A percentile compares a stretch with the other conserved stretches of the same genome.
phyloP scores from a whole-genome alignment of 2,888 invertebrate genomes.

The Eupithecia dodoneata region DNA sequence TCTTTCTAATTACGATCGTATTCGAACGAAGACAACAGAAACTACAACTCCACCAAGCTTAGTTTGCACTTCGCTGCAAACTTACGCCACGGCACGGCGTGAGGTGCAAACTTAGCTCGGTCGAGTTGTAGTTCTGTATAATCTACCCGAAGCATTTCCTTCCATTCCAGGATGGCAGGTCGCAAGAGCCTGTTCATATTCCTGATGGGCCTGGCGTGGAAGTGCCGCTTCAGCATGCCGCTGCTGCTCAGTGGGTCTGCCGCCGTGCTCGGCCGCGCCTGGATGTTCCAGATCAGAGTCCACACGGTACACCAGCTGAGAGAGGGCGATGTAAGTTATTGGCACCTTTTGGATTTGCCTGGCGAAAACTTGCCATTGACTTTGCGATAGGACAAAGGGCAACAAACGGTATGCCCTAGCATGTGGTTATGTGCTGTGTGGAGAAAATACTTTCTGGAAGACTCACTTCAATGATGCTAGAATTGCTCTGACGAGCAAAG shows the following conservation, averaged over 20 bases:
- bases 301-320: constrained; percentile 72
- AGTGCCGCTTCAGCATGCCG: constrained; percentile 79
- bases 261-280: constrained; percentile 77
- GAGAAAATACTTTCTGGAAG: not conserved
- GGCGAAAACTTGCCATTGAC: too few species aligned
- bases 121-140: not conserved
- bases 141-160: not conserved
- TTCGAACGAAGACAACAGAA: too few species aligned
- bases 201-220: constrained; percentile 81
- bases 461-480: too few species aligned
- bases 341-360: not conserved
- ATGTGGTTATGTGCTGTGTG: not conserved
- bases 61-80: too few species aligned
- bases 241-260: constrained; percentile 76
- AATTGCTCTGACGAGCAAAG: too few species aligned
- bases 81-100: too few species aligned
- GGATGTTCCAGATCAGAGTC: constrained; percentile 80
- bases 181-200: constrained; percentile 78
- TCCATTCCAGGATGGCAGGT: constrained; percentile 56
- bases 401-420: too few species aligned
- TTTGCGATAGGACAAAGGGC: too few species aligned
- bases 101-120: too few species aligned
- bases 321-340: constrained; percentile 66
- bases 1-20: too few species aligned
- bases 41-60: too few species aligned